Base-by-base conservation (phyloP, 2,888 invertebrate species). In the Rugalucina vietnamica region DNA sequence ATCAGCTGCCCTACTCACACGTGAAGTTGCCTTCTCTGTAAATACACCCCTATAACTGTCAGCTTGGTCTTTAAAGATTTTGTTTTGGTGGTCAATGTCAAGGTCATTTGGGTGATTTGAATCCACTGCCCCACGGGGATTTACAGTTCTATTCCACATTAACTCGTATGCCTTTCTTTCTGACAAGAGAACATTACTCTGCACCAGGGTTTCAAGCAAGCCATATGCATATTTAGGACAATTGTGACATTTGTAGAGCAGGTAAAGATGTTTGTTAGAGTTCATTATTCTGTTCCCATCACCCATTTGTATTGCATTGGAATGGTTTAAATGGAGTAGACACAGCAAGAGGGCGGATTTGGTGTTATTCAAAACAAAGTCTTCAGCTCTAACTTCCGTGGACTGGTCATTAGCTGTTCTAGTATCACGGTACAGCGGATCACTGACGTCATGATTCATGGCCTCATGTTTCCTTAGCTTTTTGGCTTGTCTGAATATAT, bases 171-270 rank as follows among this genome's bases (percentile, higher is more conserved):
- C 83, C 18, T 37, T n/a, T 14, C 86, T 37, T 29, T 74, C 78
- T 21, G 80, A 65, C 29, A 86, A 37, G 14, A 86, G 39, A n/a
- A 84, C 65, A 54, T 79, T 70, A 34, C 65, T 49, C 37, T 81
- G 80, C 2, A 69, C 69, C 27, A 81, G 32, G 39, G 86, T 84
- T 65, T 84, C 84, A 4, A 86, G 70, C 24, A 76, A 37, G 21
- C 83, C 86, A 77, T 70, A 81, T 0, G 84, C 86, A 79, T 86
- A 86, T 50, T 81, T 86, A 29, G 76, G 76, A 82, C 86, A 86
- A 1, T 70, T 69, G 32, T 50, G 71, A 29, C 27, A 1, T 29
- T 84, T 79, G 34, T 80, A 82, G 8, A 73, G 71, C n/a, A 82
- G 50, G 27, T 43, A 77, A 0, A 86, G 72, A 39, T 69, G 79